Evolutionary conservation across 2,888 invertebrate genomes (phyloP).

Genomic region (Saturnia japonica): DNA sequence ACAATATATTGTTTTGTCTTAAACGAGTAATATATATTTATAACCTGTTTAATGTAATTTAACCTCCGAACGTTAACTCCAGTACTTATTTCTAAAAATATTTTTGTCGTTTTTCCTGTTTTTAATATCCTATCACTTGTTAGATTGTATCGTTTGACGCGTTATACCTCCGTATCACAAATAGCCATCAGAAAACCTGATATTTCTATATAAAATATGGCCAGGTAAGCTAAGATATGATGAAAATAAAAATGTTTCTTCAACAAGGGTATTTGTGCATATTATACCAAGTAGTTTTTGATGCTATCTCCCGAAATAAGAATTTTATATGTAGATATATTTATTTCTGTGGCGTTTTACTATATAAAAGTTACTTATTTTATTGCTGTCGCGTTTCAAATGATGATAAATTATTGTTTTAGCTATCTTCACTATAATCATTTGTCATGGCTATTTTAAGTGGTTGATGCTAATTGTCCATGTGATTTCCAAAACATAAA

Average conservation of each 20-base stretch:
- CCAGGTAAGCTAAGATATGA: conserved; percentile 33
- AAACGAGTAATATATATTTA: not conserved
- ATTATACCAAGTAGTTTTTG: not conserved
- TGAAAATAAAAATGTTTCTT: conserved; percentile 29
- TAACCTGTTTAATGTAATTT: not conserved
- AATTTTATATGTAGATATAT: not conserved
- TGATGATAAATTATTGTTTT: not conserved
- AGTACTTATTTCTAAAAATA: conserved; percentile 15
- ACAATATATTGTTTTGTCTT: not conserved
- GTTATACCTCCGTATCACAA: conserved; percentile 36
- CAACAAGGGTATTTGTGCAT: not conserved
- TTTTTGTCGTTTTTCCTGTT: conserved; percentile 27
- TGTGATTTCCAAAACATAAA: not conserved
- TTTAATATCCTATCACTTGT: conserved; percentile 31
- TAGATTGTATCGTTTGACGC: conserved; percentile 40
- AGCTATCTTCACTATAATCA: not conserved
- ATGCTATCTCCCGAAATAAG: not conserved
- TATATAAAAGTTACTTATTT: not conserved
- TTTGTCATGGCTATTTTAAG: not conserved
- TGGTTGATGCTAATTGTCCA: not conserved
- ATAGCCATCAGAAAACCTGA: conserved; percentile 56
- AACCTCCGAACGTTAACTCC: not conserved
- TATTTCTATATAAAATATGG: conserved; percentile 44
- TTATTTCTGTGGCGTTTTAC: not conserved
- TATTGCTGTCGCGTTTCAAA: not conserved